Evolutionary conservation across 1,140 invertebrate genomes (phyloP).

Genomic region (Procambarus virginalis): DNA sequence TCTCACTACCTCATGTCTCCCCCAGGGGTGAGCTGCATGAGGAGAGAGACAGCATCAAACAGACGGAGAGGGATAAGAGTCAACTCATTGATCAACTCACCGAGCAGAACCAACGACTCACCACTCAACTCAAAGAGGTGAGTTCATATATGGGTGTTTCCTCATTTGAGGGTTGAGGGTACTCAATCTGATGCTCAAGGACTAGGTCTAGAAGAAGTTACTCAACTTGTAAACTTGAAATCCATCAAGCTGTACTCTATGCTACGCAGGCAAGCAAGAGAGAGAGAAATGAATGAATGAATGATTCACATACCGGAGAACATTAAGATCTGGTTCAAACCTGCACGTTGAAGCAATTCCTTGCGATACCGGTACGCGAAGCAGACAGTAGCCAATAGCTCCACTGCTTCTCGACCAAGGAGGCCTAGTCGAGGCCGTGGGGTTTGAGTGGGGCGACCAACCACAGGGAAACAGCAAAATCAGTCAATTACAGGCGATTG

Average conservation of each 20-base stretch:
- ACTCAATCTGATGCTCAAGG: too few species aligned
- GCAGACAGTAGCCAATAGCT: too few species aligned
- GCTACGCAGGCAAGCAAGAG: too few species aligned
- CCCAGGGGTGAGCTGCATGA: constrained; percentile 74
- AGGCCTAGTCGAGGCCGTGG: background rate
- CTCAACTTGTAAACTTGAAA: too few species aligned
- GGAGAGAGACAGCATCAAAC: constrained; percentile 79
- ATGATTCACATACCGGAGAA: background rate
- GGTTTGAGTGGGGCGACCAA: background rate
- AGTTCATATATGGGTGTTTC: constrained; percentile 12
- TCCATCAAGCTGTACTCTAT: too few species aligned
- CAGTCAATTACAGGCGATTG: too few species aligned
- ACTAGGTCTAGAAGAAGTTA: too few species aligned
- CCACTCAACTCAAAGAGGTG: constrained; percentile 88
- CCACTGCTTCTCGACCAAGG: background rate
- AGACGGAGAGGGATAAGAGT: constrained; percentile 87
- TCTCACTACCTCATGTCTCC: background rate
- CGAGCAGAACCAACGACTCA: constrained; percentile 91
- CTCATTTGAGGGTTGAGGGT: too few species aligned
- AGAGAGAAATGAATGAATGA: too few species aligned
- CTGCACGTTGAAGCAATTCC: too few species aligned
- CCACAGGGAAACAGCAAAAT: background rate
- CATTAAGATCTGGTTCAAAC: too few species aligned
- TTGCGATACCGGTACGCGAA: too few species aligned
- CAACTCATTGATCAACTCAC: constrained; percentile 88